These are phyloP conservation scores for Urocyon cinereoargenteus DNA, from an alignment of 2,797 vertebrate species.

Conservation along the genomic window DNA sequence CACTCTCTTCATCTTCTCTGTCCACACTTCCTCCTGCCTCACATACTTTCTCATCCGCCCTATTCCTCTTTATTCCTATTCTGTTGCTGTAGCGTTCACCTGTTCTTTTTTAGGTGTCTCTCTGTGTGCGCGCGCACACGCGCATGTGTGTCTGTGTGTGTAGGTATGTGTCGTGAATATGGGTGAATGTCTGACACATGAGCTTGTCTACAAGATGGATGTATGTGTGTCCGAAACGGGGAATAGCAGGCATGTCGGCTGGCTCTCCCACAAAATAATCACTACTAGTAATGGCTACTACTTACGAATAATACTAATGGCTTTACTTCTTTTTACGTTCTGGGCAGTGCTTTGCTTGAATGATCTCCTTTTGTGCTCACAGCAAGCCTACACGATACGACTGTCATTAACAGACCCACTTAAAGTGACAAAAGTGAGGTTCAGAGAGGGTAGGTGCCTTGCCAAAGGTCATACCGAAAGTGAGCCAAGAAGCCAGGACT, in stretches of 20 bases:
- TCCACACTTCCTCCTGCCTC: background rate
- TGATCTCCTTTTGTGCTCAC: slow-evolving; percentile 36
- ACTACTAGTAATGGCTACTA: background rate
- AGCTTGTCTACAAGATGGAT: slow-evolving; percentile 16
- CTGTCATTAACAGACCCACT: slow-evolving; percentile 10
- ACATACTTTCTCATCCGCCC: background rate
- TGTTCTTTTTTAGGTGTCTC: background rate
- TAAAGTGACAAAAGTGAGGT: slow-evolving; percentile 26
- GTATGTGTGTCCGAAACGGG: background rate
- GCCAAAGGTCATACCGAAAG: background rate
- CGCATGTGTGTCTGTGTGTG: background rate
- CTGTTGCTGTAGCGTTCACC: background rate
- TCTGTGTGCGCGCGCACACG: rapidly evolving
- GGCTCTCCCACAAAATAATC: background rate
- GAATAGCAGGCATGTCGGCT: background rate
- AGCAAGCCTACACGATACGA: background rate
- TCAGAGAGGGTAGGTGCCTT: background rate
- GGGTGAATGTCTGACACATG: background rate
- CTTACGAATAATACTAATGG: background rate
- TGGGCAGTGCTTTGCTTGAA: background rate
- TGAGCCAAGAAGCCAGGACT: slow-evolving; percentile 29
- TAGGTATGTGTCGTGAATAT: background rate
- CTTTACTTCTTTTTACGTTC: slow-evolving; percentile 31
- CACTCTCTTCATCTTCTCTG: background rate
- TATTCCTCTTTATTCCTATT: background rate